These are phyloP conservation scores for Lagria hirta DNA, from an alignment of 2,888 invertebrate genomes.

Conservation along the genomic window DNA sequence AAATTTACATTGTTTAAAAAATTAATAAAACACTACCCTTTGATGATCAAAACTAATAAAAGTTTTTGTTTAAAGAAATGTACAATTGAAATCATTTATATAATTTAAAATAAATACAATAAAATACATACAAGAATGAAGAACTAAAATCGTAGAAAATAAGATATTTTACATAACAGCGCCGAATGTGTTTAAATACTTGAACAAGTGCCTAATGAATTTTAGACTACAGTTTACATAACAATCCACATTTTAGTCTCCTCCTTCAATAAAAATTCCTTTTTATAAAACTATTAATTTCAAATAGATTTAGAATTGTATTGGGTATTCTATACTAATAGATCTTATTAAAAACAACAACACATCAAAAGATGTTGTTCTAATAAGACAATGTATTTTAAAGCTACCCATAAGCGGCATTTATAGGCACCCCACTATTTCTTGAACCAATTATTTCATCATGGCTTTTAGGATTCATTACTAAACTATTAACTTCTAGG, in stretches of 20 bases:
- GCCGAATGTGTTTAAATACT: constrained; percentile 17
- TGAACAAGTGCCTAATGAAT: constrained; percentile 22
- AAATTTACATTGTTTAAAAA: too few relatives aligned
- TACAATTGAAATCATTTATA: constrained; percentile 21
- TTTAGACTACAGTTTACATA: constrained; percentile 9
- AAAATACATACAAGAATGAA: constrained; percentile 19
- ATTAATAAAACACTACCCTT: not conserved
- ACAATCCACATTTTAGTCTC: constrained; percentile 16
- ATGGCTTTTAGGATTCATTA: constrained; percentile 20
- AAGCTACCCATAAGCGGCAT: constrained; percentile 27
- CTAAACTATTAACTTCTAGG: constrained; percentile 25
- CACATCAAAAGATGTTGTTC: too few relatives aligned
- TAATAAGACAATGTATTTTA: constrained; percentile 21
- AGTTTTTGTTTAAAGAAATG: constrained; percentile 17
- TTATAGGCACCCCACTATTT: constrained; percentile 28
- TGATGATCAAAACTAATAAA: constrained; percentile 1
- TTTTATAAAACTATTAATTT: constrained; percentile 24
- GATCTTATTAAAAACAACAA: constrained; percentile 19
- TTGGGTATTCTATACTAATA: constrained; percentile 21
- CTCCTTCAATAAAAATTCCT: constrained; percentile 15
- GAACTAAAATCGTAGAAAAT: constrained; percentile 20
- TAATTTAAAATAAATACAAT: constrained; percentile 23
- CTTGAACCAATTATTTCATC: constrained; percentile 19
- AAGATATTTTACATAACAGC: constrained; percentile 5
- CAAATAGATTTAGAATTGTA: constrained; percentile 23